A percentile compares a stretch with the other conserved stretches of the same genome.
Evolutionary conservation across 53 echinoderm and acorn worm genomes (phyloP).

Genomic region (Holothuria leucospilota): DNA sequence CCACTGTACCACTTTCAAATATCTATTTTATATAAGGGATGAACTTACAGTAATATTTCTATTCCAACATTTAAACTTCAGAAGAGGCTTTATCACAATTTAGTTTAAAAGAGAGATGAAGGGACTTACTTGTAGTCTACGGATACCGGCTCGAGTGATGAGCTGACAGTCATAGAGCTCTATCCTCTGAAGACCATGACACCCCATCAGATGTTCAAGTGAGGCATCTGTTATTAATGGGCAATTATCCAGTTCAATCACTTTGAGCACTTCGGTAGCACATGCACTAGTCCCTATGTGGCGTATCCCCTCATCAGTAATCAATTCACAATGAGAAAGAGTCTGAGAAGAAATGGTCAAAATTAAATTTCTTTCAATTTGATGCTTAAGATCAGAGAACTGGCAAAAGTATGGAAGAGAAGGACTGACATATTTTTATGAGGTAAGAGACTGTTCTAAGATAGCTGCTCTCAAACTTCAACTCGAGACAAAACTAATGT

Average conservation of each 20-base stretch:
- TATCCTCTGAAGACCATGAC: conserved; percentile 88
- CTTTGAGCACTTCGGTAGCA: conserved; percentile 95
- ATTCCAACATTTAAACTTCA: too few relatives aligned
- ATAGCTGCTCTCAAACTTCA: too few relatives aligned
- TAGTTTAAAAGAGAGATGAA: too few relatives aligned
- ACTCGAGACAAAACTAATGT: too few relatives aligned
- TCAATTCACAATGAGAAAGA: conserved; percentile 98
- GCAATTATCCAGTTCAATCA: conserved; percentile 98
- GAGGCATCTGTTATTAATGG: conserved; percentile 96
- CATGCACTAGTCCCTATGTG: conserved; percentile 96
- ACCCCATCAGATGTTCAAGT: conserved; percentile 95
- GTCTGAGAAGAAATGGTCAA: conserved; percentile 55
- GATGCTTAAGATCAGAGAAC: too few relatives aligned
- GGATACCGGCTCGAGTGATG: conserved; percentile 93
- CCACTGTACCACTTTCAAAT: too few relatives aligned
- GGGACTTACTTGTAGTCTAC: conserved; percentile 86
- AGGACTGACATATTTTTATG: too few relatives aligned
- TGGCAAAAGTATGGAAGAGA: too few relatives aligned
- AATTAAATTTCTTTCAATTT: neutral
- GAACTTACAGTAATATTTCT: too few relatives aligned
- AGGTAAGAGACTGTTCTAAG: too few relatives aligned
- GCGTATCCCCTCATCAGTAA: conserved; percentile 97
- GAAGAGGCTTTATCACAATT: too few relatives aligned
- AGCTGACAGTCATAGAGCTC: conserved; percentile 99
- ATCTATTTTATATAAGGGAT: too few relatives aligned